phyloP scores from a whole-genome alignment of 2,797 vertebrate species.

The Poecile montanus region DNA sequence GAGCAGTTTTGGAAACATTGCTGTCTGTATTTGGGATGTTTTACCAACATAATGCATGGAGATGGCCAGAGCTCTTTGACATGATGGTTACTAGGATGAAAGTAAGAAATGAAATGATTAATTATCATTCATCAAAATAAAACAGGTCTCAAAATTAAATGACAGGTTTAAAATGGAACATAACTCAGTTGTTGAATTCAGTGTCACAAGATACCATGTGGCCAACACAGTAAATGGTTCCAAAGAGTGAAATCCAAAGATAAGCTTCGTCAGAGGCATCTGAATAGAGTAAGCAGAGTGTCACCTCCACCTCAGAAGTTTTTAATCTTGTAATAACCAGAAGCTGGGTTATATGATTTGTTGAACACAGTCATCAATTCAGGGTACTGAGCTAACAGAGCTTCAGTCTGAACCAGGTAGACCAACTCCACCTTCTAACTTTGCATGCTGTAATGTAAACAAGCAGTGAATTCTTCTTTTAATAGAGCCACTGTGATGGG shows the following conservation, averaged over 20 bases:
- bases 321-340: not conserved
- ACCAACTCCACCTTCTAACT: not conserved
- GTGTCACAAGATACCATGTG: not conserved
- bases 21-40: not conserved
- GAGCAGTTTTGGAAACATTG: not conserved
- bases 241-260: not conserved
- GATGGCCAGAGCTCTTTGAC: not conserved
- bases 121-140: not conserved
- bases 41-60: not conserved
- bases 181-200: not conserved
- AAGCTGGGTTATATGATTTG: not conserved
- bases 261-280: not conserved
- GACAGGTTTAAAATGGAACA: not conserved
- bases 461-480: not conserved
- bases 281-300: not conserved
- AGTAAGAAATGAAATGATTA: not conserved
- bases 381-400: not conserved
- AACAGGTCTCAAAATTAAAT: not conserved
- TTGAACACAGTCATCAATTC: not conserved
- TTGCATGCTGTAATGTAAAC: not conserved
- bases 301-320: not conserved
- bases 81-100: not conserved
- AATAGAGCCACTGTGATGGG: not conserved
- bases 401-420: not conserved
- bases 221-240: not conserved